Evolutionary conservation across 2,888 invertebrate genomes (phyloP).

Genomic region (Sphinx pinastri): DNA sequence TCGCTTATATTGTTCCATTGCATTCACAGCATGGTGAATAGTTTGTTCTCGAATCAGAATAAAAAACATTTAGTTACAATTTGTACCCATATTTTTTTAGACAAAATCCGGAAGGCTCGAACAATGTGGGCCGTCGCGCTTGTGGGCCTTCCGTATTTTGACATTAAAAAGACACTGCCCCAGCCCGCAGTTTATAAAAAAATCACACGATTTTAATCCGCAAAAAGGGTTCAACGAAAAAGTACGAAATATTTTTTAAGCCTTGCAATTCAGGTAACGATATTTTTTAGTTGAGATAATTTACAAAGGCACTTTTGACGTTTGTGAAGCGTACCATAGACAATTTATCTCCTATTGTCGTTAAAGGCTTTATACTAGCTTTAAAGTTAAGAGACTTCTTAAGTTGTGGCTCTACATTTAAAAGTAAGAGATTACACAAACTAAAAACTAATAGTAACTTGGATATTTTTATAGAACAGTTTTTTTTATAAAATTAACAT

Average conservation of each 20-base stretch:
- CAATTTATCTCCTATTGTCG: conserved; percentile 17
- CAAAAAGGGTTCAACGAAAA: conserved; percentile 57
- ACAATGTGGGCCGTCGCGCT: not conserved
- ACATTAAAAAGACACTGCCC: conserved; percentile 23
- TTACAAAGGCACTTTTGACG: conserved; percentile 32
- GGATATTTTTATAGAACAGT: too few species aligned
- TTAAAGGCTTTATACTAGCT: not conserved
- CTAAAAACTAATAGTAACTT: too few species aligned
- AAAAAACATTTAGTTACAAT: not conserved
- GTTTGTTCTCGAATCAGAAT: not conserved
- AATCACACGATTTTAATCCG: conserved; percentile 52
- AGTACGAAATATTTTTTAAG: conserved; percentile 44
- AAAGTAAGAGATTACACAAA: too few species aligned
- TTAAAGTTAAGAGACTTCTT: not conserved
- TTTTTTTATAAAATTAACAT: too few species aligned
- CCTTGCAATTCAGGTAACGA: conserved; percentile 38
- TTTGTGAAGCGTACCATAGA: conserved; percentile 19
- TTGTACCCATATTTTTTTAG: conserved; percentile 12
- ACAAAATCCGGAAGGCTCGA: conserved; percentile 12
- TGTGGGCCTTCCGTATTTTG: conserved; percentile 17
- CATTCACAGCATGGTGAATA: not conserved
- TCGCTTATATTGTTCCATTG: not conserved
- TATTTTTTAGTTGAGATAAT: conserved; percentile 30
- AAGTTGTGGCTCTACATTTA: too few species aligned
- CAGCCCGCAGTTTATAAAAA: conserved; percentile 35